A percentile compares a stretch with the other conserved stretches of the same genome.
These are phyloP conservation scores for Zapornia atra DNA, from an alignment of 2,113 vertebrate species.

Conservation along the genomic window DNA sequence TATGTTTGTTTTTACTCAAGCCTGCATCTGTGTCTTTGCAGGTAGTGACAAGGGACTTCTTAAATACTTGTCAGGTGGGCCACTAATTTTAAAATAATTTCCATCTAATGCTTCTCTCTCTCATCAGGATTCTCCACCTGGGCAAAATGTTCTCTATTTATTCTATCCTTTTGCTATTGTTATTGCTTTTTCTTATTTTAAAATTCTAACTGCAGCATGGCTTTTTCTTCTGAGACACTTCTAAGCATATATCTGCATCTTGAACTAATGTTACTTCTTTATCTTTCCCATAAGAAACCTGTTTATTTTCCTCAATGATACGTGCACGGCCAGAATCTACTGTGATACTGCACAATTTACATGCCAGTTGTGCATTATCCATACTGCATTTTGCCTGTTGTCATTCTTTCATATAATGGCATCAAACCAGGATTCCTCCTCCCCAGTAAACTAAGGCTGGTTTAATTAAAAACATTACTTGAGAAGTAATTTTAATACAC, in stretches of 20 bases:
- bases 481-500: neutral
- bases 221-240: neutral
- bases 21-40: neutral
- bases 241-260: neutral
- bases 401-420: neutral
- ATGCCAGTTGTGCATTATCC: neutral
- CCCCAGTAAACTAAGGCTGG: neutral
- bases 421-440: neutral
- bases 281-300: neutral
- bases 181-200: neutral
- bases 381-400: neutral
- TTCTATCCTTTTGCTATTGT: neutral
- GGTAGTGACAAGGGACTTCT: neutral
- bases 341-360: neutral
- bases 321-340: neutral
- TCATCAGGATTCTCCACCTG: neutral
- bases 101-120: neutral
- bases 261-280: neutral
- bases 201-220: neutral
- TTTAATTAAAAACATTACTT: neutral
- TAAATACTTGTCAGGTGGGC: neutral
- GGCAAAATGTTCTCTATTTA: neutral
- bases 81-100: neutral
- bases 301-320: neutral
- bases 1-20: neutral